Evolutionary conservation across 2,113 vertebrate species (phyloP), one percentile per base, ranked within the genome.

Genomic region (Ailuropoda melanoleuca): DNA sequence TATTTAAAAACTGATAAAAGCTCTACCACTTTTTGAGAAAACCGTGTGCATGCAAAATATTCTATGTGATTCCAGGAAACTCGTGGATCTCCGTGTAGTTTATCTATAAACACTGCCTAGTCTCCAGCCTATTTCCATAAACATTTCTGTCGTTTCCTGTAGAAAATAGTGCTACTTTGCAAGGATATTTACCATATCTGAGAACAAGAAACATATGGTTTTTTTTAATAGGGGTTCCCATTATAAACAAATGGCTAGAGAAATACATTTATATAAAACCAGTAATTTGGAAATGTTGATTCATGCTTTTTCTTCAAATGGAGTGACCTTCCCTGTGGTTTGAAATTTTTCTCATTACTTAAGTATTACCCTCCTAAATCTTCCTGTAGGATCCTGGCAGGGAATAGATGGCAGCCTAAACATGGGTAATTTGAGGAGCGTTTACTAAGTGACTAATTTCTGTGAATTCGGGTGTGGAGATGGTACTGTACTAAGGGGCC

Each of bases 1-100:
- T 85, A 2, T 94, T 83, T 93, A 46, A 93, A 95, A 89, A 80
- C n/a, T 39, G 23, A 46, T 56, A 74, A 81, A 93, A 85, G 17
- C 43, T 80, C 2, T 66, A 70, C 4, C 75, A 37, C 43, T 72
- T 89, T 46, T 60, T 92, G 17, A 81, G 78, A 80, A 80, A 91
- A 95, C 53, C 39, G 11, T 19, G 74, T 48, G 21, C 8, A 10
- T 66, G 9, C 10, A 88, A n/a, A 88, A 34, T 84, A 62, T 91
- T 81, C 8, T 82, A 31, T 81, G 29, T 64, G 50, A 29, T 66
- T 92, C 72, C 24, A 62, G 60, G 70, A 53, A 60, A 62, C 77
- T 46, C 4, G 17, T 64, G 18, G 9, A 29, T 80, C 21, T 60
- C n/a, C n/a, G 17, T 72, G 7, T 50, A 80, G 53, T 39, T 83